Evolutionary conservation across 2,888 invertebrate species (phyloP), one percentile per base, ranked within the genome.

Genomic region (Agriopis aurantiaria): DNA sequence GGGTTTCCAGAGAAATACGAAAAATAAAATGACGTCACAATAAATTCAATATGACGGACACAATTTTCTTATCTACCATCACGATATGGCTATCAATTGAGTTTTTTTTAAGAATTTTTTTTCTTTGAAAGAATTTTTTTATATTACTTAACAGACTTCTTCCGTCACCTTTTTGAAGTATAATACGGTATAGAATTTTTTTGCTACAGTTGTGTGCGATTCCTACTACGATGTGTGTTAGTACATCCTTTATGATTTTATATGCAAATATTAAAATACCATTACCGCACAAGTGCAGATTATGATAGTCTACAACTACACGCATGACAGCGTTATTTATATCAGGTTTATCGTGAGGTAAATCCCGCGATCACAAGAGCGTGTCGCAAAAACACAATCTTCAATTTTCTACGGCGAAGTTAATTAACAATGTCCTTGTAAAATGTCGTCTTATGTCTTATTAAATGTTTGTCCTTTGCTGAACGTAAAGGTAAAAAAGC

Each of bases 211-310:
- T 53, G 53, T 62, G 8, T 62, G 53, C 53, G 9, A 23, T 43
- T 62, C 14, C 17, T 45, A 43, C 61, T 43, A 43, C 43, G 12
- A 10, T 51, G 11, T 51, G 11, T 41, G 51, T 61, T 61, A 61
- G 59, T 49, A 51, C 23, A 11, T 63, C 52, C 23, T 55, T 14
- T 10, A 33, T 56, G 41, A 48, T 57, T 68, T 40, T 71, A 40
- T 60, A 23, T 59, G 53, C 23, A 66, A 60, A 49, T 66, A 60
- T 66, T 48, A 17, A 49, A 55, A 66, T 66, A 10, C 60, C 46
- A 53, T 59, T 65, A 65, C 59, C 17, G 43, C 53, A 45, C 40
- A 53, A 57, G 51, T 62, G 57, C 48, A 43, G 65, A 69, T 69
- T 59, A 53, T 14, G 7, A 40, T 17, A 23, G 60, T 53, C n/a